Conservation (phyloP, 2,797 vertebrate species). For the Menidia menidia region DNA sequence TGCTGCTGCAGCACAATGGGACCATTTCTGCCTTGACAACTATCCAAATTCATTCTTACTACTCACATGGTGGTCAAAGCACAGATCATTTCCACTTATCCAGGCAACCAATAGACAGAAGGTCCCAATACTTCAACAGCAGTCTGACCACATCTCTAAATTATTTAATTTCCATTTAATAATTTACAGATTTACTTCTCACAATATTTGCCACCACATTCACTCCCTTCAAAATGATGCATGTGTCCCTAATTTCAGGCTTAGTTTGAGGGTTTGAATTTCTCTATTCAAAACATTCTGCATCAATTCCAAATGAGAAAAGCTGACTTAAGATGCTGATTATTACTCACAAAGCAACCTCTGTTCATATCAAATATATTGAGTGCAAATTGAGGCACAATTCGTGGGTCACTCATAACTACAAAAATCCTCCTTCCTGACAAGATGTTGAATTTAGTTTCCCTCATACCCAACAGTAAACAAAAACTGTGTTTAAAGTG, state of each 20-base stretch:
- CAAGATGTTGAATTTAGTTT: not conserved
- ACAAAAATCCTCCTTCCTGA: slow-evolving; percentile 3
- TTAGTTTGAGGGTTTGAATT: slow-evolving; percentile 4
- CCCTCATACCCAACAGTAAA: slow-evolving; percentile 6
- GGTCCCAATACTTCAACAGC: slow-evolving; percentile 27
- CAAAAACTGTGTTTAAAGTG: slow-evolving; percentile 14
- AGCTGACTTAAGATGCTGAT: not conserved
- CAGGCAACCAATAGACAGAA: slow-evolving; percentile 28
- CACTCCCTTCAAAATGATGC: slow-evolving; percentile 12
- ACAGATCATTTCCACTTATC: slow-evolving; percentile 61
- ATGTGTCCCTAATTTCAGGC: slow-evolving; percentile 16
- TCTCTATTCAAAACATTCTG: slow-evolving; percentile 1
- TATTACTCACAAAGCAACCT: not conserved
- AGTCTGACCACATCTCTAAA: not conserved
- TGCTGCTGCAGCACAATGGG: slow-evolving; percentile 73
- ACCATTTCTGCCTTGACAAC: slow-evolving; percentile 76
- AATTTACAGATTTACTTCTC: slow-evolving; percentile 21
- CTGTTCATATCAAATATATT: slow-evolving; percentile 10
- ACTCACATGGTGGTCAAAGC: slow-evolving; percentile 57
- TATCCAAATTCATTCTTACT: slow-evolving; percentile 77
- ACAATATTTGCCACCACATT: slow-evolving; percentile 23
- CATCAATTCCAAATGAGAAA: slow-evolving; percentile 14
- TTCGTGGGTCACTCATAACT: no score
- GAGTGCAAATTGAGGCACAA: not conserved
- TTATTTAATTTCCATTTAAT: slow-evolving; percentile 8